These are phyloP conservation scores for Myripristis murdjan DNA, from an alignment of 2,797 vertebrate genomes.

Conservation along the genomic window DNA sequence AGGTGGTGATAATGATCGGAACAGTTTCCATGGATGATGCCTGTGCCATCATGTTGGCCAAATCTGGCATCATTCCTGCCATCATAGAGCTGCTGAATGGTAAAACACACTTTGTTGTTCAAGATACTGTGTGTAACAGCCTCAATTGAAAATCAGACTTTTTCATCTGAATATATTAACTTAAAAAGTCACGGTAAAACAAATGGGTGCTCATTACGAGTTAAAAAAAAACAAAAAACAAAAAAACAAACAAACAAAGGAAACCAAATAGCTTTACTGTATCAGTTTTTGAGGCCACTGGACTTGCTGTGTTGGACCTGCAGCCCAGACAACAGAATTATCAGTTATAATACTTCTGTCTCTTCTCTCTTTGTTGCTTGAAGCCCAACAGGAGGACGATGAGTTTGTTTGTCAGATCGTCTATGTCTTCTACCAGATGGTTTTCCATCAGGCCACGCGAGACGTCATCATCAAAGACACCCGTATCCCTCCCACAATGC, in stretches of 20 bases:
- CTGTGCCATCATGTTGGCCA: slow-evolving; percentile 94
- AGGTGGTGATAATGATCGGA: slow-evolving; percentile 98
- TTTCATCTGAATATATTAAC: no score
- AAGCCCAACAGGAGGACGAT: slow-evolving; percentile 96
- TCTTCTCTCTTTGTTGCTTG: slow-evolving; percentile 25
- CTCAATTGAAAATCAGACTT: no score
- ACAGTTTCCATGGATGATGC: slow-evolving; percentile 97
- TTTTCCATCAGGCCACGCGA: slow-evolving; percentile 97
- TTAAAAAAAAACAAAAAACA: no score
- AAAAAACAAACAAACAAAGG: no score
- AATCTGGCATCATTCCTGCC: slow-evolving; percentile 96
- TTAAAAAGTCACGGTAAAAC: no score
- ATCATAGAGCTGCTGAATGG: slow-evolving; percentile 96
- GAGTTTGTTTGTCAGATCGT: slow-evolving; percentile 99
- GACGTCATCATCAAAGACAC: slow-evolving; percentile 98
- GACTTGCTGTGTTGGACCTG: no score
- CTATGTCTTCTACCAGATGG: slow-evolving; percentile 99
- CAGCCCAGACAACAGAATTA: no score
- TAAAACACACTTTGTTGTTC: slow-evolving; percentile 60
- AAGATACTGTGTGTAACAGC: background rate
- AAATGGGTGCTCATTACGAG: no score
- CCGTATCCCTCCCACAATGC: slow-evolving; percentile 89
- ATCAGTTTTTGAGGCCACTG: no score
- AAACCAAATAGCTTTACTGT: no score
- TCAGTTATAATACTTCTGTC: no score